Base-by-base conservation (phyloP, 1,140 invertebrate genomes). In the Philotrypesis tridentata region DNA sequence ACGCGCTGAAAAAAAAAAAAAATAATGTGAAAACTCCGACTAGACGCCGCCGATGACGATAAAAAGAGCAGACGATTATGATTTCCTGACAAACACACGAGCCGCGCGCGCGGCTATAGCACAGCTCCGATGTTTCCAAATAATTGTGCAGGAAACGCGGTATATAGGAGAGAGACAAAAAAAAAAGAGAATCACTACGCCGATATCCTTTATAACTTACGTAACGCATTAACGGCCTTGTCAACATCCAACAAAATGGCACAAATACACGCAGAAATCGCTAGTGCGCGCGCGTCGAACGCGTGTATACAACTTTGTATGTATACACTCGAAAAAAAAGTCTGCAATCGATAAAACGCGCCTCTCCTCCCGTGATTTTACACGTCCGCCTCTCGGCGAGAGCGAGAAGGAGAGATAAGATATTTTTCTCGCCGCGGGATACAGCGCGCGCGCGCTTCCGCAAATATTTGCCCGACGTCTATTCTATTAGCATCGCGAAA, bases 401-500 rank as follows among this genome's bases (percentile, higher is more conserved):
- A 61, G n/a, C 5, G 25, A 21, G 63, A 14, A 31, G 21, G 7
- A 6, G 70, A 80, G 71, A 80, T 67, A 74, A 55, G n/a, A 74
- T 29, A n/a, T 68, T 67, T 68, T 67, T 74, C 61, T 65, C n/a
- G 68, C 21, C 1, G 12, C 14, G 25, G 4, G 33, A 37, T n/a
- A 9, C 9, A 37, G 29, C 14, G 3, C 48, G 48, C 48, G 17
- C 21, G 78, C 61, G 29, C 71, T 27, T 14, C 40, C 29, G 40
- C 72, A 75, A 81, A 81, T 75, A 81, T 81, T 81, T 81, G 63
- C 12, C 21, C 63, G 61, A 40, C 78, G 73, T 21, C 55, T 65
- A 67, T 74, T n/a, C 71, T 80, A 80, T 80, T 80, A 80, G 61
- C 79, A 68, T 80, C 79, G 79, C 40, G 70, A 74, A 68, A 74